phyloP scores from a whole-genome alignment of 2,113 vertebrate genomes.

The Gymnogyps californianus region DNA sequence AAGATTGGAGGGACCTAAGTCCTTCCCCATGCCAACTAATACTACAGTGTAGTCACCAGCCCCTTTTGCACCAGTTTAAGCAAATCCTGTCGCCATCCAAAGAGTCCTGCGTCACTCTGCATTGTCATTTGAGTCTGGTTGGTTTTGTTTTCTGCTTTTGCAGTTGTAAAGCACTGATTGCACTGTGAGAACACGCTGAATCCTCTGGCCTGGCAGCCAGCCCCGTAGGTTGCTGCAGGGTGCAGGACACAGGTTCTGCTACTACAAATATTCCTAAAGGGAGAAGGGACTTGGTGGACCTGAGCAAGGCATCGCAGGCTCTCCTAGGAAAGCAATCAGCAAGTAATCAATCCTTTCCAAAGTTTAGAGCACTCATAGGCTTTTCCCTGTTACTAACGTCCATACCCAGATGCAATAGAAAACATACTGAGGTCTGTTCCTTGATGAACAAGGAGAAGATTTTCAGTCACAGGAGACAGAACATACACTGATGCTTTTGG shows the following conservation, averaged over 20 bases:
- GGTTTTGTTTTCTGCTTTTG: constrained; percentile 2
- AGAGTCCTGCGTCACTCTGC: not conserved
- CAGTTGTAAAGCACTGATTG: constrained; percentile 34
- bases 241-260: not conserved
- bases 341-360: not conserved
- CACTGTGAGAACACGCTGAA: not conserved
- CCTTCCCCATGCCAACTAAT: not conserved
- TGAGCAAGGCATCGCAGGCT: not conserved
- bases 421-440: not conserved
- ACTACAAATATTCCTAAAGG: not conserved
- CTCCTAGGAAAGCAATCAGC: not conserved
- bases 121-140: not conserved
- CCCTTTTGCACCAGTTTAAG: constrained; percentile 22
- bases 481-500: not conserved
- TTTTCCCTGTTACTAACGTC: not conserved
- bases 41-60: constrained; percentile 5
- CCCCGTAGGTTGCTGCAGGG: not conserved
- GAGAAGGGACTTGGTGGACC: not conserved
- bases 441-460: not conserved
- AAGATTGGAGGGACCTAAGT: not conserved
- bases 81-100: constrained; percentile 41
- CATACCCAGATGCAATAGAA: not conserved
- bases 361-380: not conserved
- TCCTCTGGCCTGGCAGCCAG: not conserved
- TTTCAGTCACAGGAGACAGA: not conserved